Conservation (phyloP, 2,797 vertebrate species). For the Hipposideros larvatus region DNA sequence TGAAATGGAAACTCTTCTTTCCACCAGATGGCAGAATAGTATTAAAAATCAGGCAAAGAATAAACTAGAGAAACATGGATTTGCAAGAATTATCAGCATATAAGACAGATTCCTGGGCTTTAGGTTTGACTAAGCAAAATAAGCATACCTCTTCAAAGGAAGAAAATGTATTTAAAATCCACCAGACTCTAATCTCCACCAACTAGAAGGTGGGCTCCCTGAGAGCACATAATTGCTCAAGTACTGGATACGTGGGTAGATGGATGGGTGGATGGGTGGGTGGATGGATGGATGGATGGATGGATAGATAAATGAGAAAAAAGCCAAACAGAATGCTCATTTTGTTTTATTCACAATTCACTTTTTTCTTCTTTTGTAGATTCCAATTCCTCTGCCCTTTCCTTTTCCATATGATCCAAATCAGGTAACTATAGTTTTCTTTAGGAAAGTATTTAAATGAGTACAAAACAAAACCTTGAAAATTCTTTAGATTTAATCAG, state of each 20-base stretch:
- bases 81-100: not conserved
- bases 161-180: not conserved
- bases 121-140: conserved; percentile 2
- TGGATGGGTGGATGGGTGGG: not conserved
- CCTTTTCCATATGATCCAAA: conserved; percentile 71
- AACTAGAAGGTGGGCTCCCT: not conserved
- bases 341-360: conserved; percentile 6
- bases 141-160: not conserved
- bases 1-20: not conserved
- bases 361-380: not conserved
- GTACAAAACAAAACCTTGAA: conserved; percentile 8
- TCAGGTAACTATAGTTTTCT: conserved; percentile 70
- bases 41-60: conserved; percentile 36
- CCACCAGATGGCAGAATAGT: conserved; percentile 70
- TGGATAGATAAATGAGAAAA: not conserved
- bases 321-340: not conserved
- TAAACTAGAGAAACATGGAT: not conserved
- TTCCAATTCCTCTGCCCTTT: conserved; percentile 67
- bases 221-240: not conserved
- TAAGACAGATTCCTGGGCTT: not conserved
- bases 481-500: not conserved
- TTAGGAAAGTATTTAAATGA: conserved; percentile 46
- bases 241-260: not conserved
- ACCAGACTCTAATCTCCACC: not conserved
- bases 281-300: not conserved